These are phyloP conservation scores for Mastomys natalensis DNA, from an alignment of 2,113 vertebrate genomes.

Conservation along the genomic window DNA sequence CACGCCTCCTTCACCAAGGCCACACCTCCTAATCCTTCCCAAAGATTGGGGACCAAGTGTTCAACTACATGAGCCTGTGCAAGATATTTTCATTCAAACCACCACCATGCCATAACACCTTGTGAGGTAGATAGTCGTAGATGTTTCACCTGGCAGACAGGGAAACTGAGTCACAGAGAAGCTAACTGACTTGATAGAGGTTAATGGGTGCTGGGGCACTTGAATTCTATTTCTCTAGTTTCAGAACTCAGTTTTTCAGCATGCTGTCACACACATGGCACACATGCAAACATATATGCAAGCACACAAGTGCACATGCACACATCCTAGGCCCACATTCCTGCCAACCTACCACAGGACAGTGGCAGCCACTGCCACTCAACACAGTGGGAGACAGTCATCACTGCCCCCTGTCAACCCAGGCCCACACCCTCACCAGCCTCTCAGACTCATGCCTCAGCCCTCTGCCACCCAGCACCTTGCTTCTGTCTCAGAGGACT, in stretches of 20 bases:
- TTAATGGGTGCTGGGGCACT: neutral
- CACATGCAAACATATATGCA: neutral
- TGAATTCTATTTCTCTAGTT: neutral
- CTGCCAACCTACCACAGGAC: neutral
- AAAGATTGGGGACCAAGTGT: neutral
- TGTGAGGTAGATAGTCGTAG: neutral
- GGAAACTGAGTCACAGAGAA: conserved; percentile 37
- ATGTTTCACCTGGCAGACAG: neutral
- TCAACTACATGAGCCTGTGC: neutral
- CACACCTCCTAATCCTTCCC: neutral
- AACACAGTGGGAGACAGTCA: accelerated
- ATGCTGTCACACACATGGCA: neutral
- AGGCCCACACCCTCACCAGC: neutral
- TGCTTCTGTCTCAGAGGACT: neutral
- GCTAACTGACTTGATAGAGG: neutral
- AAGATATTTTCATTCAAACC: neutral
- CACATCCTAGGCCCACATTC: neutral
- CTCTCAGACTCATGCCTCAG: neutral
- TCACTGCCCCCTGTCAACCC: neutral
- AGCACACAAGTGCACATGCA: neutral
- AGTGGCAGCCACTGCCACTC: accelerated
- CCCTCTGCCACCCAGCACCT: neutral
- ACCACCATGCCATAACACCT: neutral
- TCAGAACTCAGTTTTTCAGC: neutral
- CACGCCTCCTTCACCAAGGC: neutral